These are phyloP conservation scores for Buathra laborator DNA, from an alignment of 2,888 invertebrate species.

Conservation along the genomic window DNA sequence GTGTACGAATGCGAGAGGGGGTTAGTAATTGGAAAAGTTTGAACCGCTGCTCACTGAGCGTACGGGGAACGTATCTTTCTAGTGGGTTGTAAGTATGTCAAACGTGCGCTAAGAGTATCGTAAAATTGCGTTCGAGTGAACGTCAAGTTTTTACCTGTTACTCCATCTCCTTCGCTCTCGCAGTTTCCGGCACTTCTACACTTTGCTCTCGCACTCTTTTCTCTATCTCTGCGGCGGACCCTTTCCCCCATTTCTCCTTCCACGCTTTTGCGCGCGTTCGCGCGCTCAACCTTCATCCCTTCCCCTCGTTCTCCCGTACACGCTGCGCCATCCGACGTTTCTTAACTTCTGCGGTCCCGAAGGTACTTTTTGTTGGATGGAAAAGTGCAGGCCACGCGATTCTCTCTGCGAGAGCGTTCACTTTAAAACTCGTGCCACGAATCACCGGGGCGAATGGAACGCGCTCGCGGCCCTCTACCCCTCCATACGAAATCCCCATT, in stretches of 20 bases:
- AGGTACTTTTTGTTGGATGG: constrained; percentile 70
- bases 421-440: constrained; percentile 71
- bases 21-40: constrained; percentile 66
- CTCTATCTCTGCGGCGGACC: constrained; percentile 33
- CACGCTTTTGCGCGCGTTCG: constrained; percentile 52
- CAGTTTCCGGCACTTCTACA: constrained; percentile 27
- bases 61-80: constrained; percentile 57
- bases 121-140: constrained; percentile 66
- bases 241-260: constrained; percentile 51
- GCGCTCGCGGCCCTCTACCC: constrained; percentile 29
- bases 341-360: constrained; percentile 69
- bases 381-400: constrained; percentile 67
- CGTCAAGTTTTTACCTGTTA: constrained; percentile 63
- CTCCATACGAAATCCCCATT: constrained; percentile 54
- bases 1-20: constrained; percentile 28
- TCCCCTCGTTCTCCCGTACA: constrained; percentile 49
- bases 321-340: constrained; percentile 62
- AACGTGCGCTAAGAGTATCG: constrained; percentile 68
- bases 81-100: constrained; percentile 66
- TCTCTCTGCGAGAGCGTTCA: constrained; percentile 63
- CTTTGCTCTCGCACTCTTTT: constrained; percentile 47
- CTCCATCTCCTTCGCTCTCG: constrained; percentile 39
- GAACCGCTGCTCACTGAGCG: constrained; percentile 42
- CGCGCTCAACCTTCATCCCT: constrained; percentile 64
- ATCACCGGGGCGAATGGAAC: constrained; percentile 65